Conservation (phyloP, 2,113 vertebrate species). For the Pyxicephalus adspersus region DNA sequence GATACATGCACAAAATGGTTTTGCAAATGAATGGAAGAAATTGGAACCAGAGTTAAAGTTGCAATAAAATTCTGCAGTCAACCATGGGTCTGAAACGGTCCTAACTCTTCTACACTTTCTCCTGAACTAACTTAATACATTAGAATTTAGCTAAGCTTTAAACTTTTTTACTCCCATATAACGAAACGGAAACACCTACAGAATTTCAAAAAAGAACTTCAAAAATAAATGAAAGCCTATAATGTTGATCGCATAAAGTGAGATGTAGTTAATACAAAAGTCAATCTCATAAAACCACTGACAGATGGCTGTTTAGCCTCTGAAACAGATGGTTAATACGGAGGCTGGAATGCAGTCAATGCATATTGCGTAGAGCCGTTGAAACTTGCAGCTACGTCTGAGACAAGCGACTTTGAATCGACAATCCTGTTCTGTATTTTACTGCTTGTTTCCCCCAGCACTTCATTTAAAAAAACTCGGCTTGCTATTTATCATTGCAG, state of each 20-base stretch:
- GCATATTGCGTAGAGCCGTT: slow-evolving; percentile 7
- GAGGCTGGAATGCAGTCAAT: slow-evolving; percentile 36
- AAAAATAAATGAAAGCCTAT: slow-evolving; percentile 6
- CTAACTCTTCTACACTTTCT: too few species aligned
- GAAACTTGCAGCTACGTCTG: neutral
- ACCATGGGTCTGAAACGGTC: too few species aligned
- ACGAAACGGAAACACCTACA: neutral
- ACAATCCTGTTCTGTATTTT: neutral
- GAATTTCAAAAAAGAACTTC: slow-evolving; percentile 8
- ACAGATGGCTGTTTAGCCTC: slow-evolving; percentile 51
- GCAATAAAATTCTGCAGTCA: too few species aligned
- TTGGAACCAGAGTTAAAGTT: too few species aligned
- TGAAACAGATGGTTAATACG: slow-evolving; percentile 49
- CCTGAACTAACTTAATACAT: too few species aligned
- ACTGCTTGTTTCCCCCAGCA: slow-evolving; percentile 3
- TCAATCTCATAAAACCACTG: slow-evolving; percentile 43
- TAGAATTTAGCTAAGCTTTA: too few species aligned
- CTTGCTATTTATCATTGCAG: slow-evolving; percentile 16
- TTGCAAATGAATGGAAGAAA: too few species aligned
- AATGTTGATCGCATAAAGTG: slow-evolving; percentile 16
- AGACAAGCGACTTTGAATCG: neutral
- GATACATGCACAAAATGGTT: too few species aligned
- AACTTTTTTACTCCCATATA: neutral
- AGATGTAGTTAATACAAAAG: slow-evolving; percentile 51
- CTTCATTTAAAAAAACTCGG: neutral